Evolutionary conservation across 2,888 invertebrate species (phyloP), one percentile per base, ranked within the genome.

Genomic region (Lottia scabra): DNA sequence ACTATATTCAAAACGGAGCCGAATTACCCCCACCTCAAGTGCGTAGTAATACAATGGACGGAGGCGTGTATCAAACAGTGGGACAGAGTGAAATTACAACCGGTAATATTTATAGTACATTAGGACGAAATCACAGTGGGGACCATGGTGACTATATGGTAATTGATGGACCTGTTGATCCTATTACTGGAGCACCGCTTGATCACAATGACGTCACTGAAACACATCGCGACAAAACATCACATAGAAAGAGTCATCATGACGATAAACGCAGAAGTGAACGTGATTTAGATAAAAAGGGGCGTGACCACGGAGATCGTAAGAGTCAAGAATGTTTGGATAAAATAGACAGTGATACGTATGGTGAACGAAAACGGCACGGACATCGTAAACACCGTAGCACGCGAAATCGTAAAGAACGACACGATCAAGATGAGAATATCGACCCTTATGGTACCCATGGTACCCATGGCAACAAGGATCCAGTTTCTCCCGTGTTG

Each of bases 401-500:
- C 19, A 23, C 56, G 19, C 19, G 23, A 23, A 56, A 56, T 56
- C 56, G 56, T 3, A 56, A 56, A 56, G 56, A 56, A 16, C 19
- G 26, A 27, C 66, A 66, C 23, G 66, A 66, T n/a, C 38, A 43
- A 15, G 66, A 45, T 30, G 66, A 44, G 19, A 45, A 44, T 43
- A 45, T 43, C 12, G 43, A 43, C 2, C 66, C 30, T 43, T 43
- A 66, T 23, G 66, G 43, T 66, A 23, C 23, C 44, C 44, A 30
- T 43, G 66, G 66, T 66, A 23, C 23, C 44, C 44, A 30, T 43
- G 66, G 66, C 5, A 45, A 19, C 19, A 56, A 44, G 45, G 62
- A 48, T 4, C 65, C 48, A 8, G 65, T 48, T 16, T 70, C 70
- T 45, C 70, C 70, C n/a, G 65, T 70, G 13, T 38, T 43, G n/a